Base-by-base conservation (phyloP, 1,140 invertebrate species). In the Dysdera silvatica region DNA sequence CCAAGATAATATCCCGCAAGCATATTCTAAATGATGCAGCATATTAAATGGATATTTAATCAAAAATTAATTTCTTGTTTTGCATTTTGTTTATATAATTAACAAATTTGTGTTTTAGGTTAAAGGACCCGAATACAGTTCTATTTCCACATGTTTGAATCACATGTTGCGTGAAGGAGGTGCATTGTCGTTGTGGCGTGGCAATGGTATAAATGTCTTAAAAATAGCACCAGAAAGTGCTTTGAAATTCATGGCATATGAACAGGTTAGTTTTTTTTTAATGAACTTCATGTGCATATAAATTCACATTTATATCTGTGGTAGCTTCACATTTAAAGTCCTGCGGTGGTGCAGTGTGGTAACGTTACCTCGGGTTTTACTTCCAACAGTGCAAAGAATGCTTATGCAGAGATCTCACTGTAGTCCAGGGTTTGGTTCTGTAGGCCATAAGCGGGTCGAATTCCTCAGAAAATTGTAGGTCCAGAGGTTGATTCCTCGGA, bases 221-320 rank as follows among this genome's bases (percentile, higher is more conserved):
- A 99, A 99, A 82, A 98, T 99, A 69, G 95, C 92, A 0, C 96
- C 96, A 0, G 96, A 99, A 78, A 91, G 93, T 2, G 96, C 96
- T 0, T 76, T 99, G 1, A 99, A 99, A 76, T 99, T 99, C 75
- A 91, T 93, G 76, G 91, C 91, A 3, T 99, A 99, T 78, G 97
- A 99, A 75, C 89, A 90, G 53, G 65, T 67, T 56, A 41, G 24
- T 41, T 8, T 28, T 41, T 43, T 4, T 23, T 20, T 35, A n/a
- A n/a, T n/a, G n/a, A n/a, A n/a, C n/a, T n/a, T n/a, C n/a, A n/a
- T n/a, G n/a, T n/a, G n/a, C n/a, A n/a, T n/a, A n/a, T n/a, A n/a
- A n/a, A n/a, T n/a, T n/a, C n/a, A n/a, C n/a, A n/a, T n/a, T n/a
- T n/a, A n/a, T n/a, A n/a, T n/a, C n/a, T n/a, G n/a, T n/a, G n/a